Conservation (phyloP, 2,797 vertebrate genomes). For the Lates japonicus region DNA sequence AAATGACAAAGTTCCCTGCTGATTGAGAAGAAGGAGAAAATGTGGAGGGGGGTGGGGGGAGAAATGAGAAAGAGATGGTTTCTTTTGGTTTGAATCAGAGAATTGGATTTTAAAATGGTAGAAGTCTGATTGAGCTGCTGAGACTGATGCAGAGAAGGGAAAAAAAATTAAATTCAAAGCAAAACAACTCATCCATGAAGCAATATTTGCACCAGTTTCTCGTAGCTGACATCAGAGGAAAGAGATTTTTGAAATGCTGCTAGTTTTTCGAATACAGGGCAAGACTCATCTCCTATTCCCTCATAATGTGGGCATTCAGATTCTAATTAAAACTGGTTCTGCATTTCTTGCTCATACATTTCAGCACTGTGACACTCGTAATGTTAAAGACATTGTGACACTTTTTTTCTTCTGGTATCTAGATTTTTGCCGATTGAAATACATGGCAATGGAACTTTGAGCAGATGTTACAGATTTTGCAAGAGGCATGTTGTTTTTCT, state of each 20-base stretch:
- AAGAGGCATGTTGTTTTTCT: neutral
- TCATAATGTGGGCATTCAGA: slow-evolving; percentile 19
- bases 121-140: slow-evolving; percentile 49
- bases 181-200: slow-evolving; percentile 40
- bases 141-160: slow-evolving; percentile 46
- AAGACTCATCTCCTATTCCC: slow-evolving; percentile 15
- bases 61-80: slow-evolving; percentile 43
- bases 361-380: neutral
- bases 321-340: slow-evolving; percentile 15
- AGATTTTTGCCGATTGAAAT: neutral
- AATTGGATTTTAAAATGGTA: slow-evolving; percentile 59
- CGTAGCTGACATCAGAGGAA: slow-evolving; percentile 49
- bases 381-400: neutral
- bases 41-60: slow-evolving; percentile 4
- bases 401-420: slow-evolving; percentile 2
- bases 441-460: neutral
- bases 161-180: slow-evolving; percentile 49
- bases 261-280: slow-evolving; percentile 19
- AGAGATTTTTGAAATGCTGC: slow-evolving; percentile 27
- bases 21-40: slow-evolving; percentile 41
- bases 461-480: neutral
- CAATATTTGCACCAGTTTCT: slow-evolving; percentile 48
- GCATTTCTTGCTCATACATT: slow-evolving; percentile 14
- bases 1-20: slow-evolving; percentile 52
- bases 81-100: slow-evolving; percentile 41